Evolutionary conservation across 2,888 invertebrate genomes (phyloP), one percentile per base, ranked within the genome.

Genomic region (Agrotis puta): DNA sequence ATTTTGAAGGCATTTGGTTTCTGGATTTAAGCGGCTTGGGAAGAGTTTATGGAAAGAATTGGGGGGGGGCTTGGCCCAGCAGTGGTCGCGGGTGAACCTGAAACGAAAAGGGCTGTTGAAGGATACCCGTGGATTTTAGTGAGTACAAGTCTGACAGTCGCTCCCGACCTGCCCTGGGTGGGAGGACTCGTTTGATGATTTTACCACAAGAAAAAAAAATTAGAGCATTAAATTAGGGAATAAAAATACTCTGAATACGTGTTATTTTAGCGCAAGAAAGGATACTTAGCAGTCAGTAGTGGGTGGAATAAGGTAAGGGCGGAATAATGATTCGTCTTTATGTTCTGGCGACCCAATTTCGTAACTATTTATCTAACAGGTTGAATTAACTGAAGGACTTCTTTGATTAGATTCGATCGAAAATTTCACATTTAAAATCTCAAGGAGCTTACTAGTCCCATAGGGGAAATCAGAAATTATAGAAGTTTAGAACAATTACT

Each of bases 321-420:
- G 20, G 24, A 72, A 70, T 72, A 53, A 39, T 53, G 45, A 53
- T 39, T 70, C 18, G 7, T 39, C 16, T 39, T 53, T 9, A 33
- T 22, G 24, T 20, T 50, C 22, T 33, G 14, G 57, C 27, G 50
- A 72, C 69, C 70, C 20, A 39, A 56, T 59, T 72, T 61, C 45
- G 43, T 45, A 58, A 57, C 27, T 43, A 16, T 9, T n/a, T 43
- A 45, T 18, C 20, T 39, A 69, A 16, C 39, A 43, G 7, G 27
- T 14, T 45, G 14, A 18, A 24, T 61, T 27, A 27, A 33, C 7
- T 67, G 53, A 45, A 45, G 6, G 3, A 18, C 11, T 14, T 56
- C 48, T 27, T 43, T 9, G 18, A 13, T 14, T 27, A 47, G 20
- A 22, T 65, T 45, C 2, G 20, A 45, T 5, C 14, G 1, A 64